Evolutionary conservation across 2,113 vertebrate genomes (phyloP).

Genomic region (Bujurquina vittata): DNA sequence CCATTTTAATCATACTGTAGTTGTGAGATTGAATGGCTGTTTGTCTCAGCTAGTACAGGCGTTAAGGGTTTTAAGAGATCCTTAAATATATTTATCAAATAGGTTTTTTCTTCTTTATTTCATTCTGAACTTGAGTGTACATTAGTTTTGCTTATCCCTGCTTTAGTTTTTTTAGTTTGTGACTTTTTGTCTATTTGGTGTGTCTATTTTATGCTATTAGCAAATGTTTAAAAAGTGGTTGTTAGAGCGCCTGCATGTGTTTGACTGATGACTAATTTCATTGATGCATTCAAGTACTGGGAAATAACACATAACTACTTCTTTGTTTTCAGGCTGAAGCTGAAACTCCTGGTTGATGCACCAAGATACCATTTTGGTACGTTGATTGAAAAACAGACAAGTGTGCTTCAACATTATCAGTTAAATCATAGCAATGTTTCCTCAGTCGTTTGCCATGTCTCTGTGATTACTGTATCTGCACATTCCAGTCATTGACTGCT

Average conservation of each 20-base stretch:
- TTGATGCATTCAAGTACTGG: background rate
- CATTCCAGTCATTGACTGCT: background rate
- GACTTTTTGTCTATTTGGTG: background rate
- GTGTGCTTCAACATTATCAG: background rate
- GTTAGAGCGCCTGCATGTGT: background rate
- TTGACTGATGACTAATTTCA: background rate
- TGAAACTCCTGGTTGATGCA: background rate
- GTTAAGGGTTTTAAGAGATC: too few species aligned
- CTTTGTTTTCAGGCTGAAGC: background rate
- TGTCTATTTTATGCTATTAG: background rate
- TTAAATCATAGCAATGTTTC: conserved; percentile 1
- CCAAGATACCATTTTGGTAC: background rate
- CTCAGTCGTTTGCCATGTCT: background rate
- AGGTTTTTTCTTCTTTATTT: background rate
- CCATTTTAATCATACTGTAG: too few species aligned
- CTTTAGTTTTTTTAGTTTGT: background rate
- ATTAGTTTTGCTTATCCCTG: background rate
- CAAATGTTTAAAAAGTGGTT: background rate
- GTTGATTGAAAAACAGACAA: background rate
- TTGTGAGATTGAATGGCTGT: too few species aligned
- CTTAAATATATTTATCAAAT: background rate
- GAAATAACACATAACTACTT: background rate
- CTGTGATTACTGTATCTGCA: background rate
- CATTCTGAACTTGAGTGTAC: background rate
- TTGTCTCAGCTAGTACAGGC: too few species aligned